Conservation (phyloP, 2,113 vertebrate species). For the Pelmatolapia mariae region DNA sequence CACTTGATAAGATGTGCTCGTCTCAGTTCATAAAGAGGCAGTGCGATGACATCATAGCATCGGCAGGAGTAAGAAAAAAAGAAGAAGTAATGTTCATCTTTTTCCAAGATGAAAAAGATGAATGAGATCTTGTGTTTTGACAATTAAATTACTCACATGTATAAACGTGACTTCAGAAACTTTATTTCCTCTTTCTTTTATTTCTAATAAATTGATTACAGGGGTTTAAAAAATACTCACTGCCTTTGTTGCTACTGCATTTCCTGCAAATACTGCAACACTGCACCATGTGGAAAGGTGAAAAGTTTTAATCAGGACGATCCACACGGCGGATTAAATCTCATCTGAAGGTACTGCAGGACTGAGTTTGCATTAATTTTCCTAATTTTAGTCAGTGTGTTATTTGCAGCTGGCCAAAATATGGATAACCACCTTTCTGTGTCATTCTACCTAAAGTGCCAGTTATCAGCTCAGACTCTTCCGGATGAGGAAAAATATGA, state of each 20-base stretch:
- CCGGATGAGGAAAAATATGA: not conserved
- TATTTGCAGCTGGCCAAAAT: not conserved
- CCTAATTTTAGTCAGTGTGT: not conserved
- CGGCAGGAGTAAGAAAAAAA: not conserved
- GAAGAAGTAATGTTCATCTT: not conserved
- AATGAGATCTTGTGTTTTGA: not conserved
- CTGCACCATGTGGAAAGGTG: not conserved
- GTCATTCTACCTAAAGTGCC: not conserved
- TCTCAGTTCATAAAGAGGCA: slow-evolving; percentile 47
- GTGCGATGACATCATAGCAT: slow-evolving; percentile 17
- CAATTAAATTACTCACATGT: not conserved
- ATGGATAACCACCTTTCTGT: not conserved
- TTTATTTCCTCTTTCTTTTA: not conserved
- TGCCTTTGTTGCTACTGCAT: not conserved
- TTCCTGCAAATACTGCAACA: not conserved
- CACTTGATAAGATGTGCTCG: slow-evolving; percentile 57
- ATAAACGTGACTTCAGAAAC: not conserved
- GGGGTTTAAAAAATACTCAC: not conserved
- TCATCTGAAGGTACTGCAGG: not conserved
- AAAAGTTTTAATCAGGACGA: not conserved
- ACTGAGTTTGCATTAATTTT: not conserved
- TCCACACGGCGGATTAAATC: not conserved
- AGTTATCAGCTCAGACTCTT: not conserved
- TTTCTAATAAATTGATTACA: not conserved
- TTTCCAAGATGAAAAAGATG: no score